Base-by-base conservation (phyloP, 2,888 invertebrate species). In the Apamea sordens region DNA sequence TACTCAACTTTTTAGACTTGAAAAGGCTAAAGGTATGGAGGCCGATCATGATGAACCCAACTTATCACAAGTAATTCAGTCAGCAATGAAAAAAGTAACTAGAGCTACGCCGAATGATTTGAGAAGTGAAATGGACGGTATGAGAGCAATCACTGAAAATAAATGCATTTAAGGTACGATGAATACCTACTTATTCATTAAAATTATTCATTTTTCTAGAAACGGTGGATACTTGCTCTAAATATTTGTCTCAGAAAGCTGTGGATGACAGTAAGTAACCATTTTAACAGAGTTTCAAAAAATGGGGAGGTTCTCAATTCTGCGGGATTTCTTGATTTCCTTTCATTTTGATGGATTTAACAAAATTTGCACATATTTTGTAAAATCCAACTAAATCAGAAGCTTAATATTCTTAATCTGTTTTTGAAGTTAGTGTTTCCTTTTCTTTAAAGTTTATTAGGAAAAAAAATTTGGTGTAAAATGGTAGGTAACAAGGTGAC, bases 41-140 rank as follows among this genome's bases (percentile, higher is more conserved):
- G 87, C 85, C n/a, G 93, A 95, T 79, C 94, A 95, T 73, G 95
- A 95, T 65, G 95, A 96, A 80, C 94, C 94, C 0, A 92, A 92
- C 83, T 86, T 96, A 68, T 92, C 96, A 10, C 92, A 94, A 86
- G 89, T 89, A 78, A 94, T 96, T 47, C 89, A 93, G 79, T 86
- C 89, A 0, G 83, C 86, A 47, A 84, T 96, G 28, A 79, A 90
- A 0, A 91, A 91, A 1, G 91, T 93, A 18, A 88, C 88, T 5
- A 76, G 67, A 11, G 77, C 77, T 7, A 94, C 94, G 7, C 93
- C 94, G 2, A 65, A 79, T 0, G 93, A 93, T 1, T 68, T 94
- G 61, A 92, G 93, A 83, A 56, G 73, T 1, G 95, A 96, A 36
- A 95, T 96, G 95, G 82, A 83, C 67, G 95, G 96, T 95, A 86